phyloP scores from a whole-genome alignment of 2,888 invertebrate species.

The Heliconius erato region DNA sequence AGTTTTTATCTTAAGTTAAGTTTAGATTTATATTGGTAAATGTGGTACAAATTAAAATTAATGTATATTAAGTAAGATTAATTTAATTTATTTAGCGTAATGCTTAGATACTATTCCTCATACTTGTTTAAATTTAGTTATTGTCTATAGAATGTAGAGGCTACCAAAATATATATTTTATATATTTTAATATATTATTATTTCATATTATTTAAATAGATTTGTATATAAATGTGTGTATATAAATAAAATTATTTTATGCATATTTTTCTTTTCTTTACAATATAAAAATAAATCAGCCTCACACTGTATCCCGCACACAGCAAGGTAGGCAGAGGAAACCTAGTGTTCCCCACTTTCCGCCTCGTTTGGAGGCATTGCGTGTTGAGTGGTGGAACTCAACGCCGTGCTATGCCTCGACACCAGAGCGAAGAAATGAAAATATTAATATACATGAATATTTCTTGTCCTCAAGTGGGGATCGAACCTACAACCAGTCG shows the following conservation, averaged over 20 bases:
- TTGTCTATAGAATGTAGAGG: background rate
- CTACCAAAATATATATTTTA: background rate
- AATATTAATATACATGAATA: no score
- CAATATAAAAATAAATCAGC: no score
- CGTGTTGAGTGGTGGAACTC: no score
- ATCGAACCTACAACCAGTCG: no score
- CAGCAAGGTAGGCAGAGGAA: no score
- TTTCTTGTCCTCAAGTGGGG: no score
- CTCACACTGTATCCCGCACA: no score
- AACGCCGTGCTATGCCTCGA: no score
- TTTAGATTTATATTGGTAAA: background rate
- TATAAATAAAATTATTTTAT: background rate
- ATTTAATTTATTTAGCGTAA: constrained; percentile 13
- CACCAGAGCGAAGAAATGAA: no score
- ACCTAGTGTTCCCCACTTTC: no score
- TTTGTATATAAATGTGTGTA: background rate
- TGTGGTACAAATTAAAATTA: background rate
- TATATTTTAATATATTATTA: background rate
- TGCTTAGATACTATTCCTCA: background rate
- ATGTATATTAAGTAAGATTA: background rate
- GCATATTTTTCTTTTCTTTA: background rate
- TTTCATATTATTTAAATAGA: background rate
- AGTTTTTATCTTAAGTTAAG: constrained; percentile 57
- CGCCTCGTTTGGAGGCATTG: no score
- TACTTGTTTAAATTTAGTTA: background rate